Percentiles rank a stretch among this genome's conserved stretches.
Evolutionary conservation across 2,797 vertebrate species (phyloP).

Genomic region (Chelmon rostratus): DNA sequence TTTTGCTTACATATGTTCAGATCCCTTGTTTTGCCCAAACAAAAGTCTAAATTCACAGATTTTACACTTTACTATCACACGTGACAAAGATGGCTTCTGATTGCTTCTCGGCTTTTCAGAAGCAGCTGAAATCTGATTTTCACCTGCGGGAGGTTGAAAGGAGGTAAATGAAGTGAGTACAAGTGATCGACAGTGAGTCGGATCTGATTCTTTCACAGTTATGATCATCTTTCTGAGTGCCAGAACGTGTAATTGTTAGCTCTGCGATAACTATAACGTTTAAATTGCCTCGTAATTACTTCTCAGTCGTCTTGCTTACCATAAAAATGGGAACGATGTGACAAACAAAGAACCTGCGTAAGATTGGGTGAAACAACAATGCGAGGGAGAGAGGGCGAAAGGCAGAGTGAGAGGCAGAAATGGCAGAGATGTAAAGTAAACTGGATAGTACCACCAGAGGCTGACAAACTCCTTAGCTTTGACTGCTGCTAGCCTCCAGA

Average conservation of each 20-base stretch:
- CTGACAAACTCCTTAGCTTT: constrained; percentile 72
- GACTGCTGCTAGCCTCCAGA: constrained; percentile 70
- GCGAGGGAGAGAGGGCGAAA: background rate
- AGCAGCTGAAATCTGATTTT: background rate
- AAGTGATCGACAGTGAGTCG: background rate
- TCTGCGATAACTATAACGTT: background rate
- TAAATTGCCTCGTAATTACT: background rate
- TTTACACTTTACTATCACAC: background rate
- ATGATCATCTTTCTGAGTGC: background rate
- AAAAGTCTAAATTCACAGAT: background rate
- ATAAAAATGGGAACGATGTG: background rate
- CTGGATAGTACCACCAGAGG: constrained; percentile 65
- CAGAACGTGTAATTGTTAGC: background rate
- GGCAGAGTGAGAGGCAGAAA: constrained; percentile 9
- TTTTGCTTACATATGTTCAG: background rate
- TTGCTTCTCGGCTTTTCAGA: background rate
- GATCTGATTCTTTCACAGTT: background rate
- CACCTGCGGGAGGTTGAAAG: background rate
- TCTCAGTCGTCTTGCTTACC: background rate
- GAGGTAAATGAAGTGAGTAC: background rate
- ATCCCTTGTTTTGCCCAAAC: background rate
- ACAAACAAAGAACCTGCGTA: background rate
- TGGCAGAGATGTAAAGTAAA: constrained; percentile 67
- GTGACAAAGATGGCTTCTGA: background rate
- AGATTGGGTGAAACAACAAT: background rate